A percentile compares a stretch with the other conserved stretches of the same genome.
These are phyloP conservation scores for Alloplasta piceator DNA, from an alignment of 2,888 invertebrate genomes.

Conservation along the genomic window DNA sequence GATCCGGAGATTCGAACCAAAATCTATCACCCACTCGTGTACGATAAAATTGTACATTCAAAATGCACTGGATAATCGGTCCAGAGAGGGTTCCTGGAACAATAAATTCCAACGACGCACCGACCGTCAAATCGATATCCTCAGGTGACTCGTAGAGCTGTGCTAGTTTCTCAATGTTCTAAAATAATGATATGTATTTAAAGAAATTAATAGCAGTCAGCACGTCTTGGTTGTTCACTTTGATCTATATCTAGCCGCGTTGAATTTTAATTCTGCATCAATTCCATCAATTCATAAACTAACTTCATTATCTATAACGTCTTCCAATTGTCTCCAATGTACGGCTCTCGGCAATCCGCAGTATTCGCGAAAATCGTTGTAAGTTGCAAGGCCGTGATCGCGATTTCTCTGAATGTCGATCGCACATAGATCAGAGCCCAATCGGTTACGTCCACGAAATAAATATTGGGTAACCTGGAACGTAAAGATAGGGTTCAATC, in stretches of 20 bases:
- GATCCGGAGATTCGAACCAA: constrained; percentile 86
- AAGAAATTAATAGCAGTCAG: constrained; percentile 54
- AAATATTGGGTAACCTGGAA: constrained; percentile 80
- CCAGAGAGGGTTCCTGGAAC: constrained; percentile 84
- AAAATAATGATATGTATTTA: constrained; percentile 84
- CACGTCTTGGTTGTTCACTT: background rate
- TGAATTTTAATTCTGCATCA: background rate
- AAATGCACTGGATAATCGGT: constrained; percentile 85
- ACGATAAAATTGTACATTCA: constrained; percentile 84
- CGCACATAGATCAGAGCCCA: constrained; percentile 86
- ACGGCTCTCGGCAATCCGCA: constrained; percentile 89
- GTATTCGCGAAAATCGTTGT: constrained; percentile 87
- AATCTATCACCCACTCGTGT: constrained; percentile 85
- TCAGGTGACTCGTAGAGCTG: constrained; percentile 82
- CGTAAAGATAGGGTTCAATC: background rate
- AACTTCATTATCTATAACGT: constrained; percentile 83
- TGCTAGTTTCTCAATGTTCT: constrained; percentile 87
- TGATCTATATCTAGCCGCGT: background rate
- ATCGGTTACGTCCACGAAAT: constrained; percentile 77
- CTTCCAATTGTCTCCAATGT: constrained; percentile 88
- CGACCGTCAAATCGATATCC: constrained; percentile 85
- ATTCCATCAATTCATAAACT: constrained; percentile 5
- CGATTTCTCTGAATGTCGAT: constrained; percentile 88
- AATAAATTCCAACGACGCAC: constrained; percentile 84
- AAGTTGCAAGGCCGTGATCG: constrained; percentile 87